Conservation (phyloP, 1,140 invertebrate genomes). For the Drosophila bipectinata region DNA sequence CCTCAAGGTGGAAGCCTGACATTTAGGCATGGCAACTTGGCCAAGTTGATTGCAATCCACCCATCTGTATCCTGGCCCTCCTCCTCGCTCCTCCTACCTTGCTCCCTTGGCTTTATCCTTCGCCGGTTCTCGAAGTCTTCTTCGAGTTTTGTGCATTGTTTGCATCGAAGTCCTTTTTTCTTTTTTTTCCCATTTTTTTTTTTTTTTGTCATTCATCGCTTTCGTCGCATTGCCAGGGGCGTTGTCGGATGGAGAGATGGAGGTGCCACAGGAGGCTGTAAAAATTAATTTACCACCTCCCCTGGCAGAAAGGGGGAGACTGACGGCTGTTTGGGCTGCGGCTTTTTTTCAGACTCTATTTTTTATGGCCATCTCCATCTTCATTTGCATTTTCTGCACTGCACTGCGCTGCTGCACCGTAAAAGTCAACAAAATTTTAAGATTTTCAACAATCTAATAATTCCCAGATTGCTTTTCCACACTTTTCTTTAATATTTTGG, state of each 20-base stretch:
- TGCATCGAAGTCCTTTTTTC: slow-evolving; percentile 28
- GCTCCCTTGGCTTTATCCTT: not conserved
- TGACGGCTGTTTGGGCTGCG: not conserved
- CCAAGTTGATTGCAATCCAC: slow-evolving; percentile 33
- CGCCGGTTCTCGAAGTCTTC: not conserved
- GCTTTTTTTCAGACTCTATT: not conserved
- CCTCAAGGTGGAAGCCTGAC: slow-evolving; percentile 37
- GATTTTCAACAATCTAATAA: not conserved
- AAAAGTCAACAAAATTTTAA: not conserved
- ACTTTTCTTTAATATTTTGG: not conserved
- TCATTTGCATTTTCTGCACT: slow-evolving; percentile 25
- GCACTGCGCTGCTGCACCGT: not conserved
- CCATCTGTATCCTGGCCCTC: not conserved
- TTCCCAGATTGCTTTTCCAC: not conserved
- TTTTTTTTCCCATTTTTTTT: slow-evolving; percentile 25
- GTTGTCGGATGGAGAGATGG: not conserved
- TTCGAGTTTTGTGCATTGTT: slow-evolving; percentile 31
- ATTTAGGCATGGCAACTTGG: slow-evolving; percentile 16
- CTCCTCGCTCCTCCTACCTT: not conserved
- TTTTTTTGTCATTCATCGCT: slow-evolving; percentile 22
- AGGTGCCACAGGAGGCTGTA: slow-evolving; percentile 17
- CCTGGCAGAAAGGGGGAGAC: no score
- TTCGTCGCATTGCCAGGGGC: slow-evolving; percentile 1
- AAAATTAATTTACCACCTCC: slow-evolving; percentile 42
- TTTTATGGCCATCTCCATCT: slow-evolving; percentile 5